A percentile compares a stretch with the other conserved stretches of the same genome.
Conservation (phyloP, 2,113 vertebrate species). For the Noctilio leporinus region DNA sequence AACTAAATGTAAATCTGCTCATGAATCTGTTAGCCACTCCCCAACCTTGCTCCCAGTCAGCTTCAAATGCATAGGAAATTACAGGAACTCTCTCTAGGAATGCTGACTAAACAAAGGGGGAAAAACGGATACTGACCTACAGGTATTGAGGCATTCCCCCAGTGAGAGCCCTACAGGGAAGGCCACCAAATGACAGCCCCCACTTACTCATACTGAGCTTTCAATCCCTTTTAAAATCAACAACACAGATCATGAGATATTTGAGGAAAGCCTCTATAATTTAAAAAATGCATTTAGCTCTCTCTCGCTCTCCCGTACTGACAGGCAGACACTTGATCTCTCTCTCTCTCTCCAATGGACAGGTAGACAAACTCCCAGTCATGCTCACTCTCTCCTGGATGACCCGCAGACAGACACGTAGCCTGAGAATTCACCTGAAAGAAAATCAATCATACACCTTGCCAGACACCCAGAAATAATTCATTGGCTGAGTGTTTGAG, state of each 20-base stretch:
- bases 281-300: not conserved
- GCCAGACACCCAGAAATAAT: not conserved
- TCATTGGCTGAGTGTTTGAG: not conserved
- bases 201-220: not conserved
- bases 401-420: no score
- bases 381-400: no score
- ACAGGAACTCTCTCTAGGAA: not conserved
- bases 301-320: no score
- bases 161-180: not conserved
- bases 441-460: not conserved
- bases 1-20: not conserved
- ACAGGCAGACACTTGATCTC: no score
- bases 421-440: no score
- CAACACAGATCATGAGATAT: not conserved
- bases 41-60: not conserved
- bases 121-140: not conserved
- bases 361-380: no score
- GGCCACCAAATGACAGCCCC: not conserved
- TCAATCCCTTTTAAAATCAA: not conserved
- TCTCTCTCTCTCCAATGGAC: no score
- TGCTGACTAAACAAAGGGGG: not conserved
- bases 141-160: not conserved
- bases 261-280: not conserved
- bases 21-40: not conserved
- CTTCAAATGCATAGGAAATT: not conserved